Percentiles rank a stretch among this genome's conserved stretches.
Evolutionary conservation across 1,140 invertebrate genomes (phyloP).

Genomic region (Drosophila ogumai): DNA sequence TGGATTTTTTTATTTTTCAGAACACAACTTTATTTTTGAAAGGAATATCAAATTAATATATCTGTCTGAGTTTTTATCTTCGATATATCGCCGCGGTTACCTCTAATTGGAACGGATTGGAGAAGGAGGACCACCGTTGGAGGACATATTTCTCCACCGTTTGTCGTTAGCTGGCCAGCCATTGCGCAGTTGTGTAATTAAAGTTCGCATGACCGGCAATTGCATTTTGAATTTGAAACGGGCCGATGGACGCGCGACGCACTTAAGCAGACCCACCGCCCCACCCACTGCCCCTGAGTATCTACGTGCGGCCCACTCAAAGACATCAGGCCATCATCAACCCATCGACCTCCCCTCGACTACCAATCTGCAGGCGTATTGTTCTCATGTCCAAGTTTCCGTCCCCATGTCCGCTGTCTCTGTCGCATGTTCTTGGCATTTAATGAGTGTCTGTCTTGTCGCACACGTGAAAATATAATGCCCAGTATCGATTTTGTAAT

Average conservation of each 20-base stretch:
- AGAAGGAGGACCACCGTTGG: constrained; percentile 17
- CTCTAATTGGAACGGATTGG: constrained; percentile 30
- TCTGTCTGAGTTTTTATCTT: no score
- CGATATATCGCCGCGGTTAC: background rate
- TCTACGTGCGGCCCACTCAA: constrained; percentile 9
- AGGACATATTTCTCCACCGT: background rate
- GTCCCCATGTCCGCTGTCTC: constrained; percentile 22
- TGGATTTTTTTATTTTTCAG: no score
- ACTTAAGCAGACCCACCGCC: constrained; percentile 5
- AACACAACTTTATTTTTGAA: no score
- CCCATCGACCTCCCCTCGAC: constrained; percentile 1
- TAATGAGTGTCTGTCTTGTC: constrained; percentile 52
- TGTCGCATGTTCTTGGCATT: constrained; percentile 73
- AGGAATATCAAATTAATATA: no score
- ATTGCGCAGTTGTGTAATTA: constrained; percentile 67
- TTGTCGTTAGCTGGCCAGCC: constrained; percentile 28
- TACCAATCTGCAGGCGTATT: constrained; percentile 40
- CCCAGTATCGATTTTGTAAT: constrained; percentile 26
- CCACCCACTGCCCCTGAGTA: constrained; percentile 2
- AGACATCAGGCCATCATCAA: constrained; percentile 23
- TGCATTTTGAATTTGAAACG: constrained; percentile 76
- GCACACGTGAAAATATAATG: constrained; percentile 27
- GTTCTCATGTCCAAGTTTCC: constrained; percentile 38
- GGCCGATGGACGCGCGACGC: constrained; percentile 44
- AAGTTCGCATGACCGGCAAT: constrained; percentile 78